phyloP scores from a whole-genome alignment of 1,140 invertebrate genomes.

The Brachionus paranguensis region DNA sequence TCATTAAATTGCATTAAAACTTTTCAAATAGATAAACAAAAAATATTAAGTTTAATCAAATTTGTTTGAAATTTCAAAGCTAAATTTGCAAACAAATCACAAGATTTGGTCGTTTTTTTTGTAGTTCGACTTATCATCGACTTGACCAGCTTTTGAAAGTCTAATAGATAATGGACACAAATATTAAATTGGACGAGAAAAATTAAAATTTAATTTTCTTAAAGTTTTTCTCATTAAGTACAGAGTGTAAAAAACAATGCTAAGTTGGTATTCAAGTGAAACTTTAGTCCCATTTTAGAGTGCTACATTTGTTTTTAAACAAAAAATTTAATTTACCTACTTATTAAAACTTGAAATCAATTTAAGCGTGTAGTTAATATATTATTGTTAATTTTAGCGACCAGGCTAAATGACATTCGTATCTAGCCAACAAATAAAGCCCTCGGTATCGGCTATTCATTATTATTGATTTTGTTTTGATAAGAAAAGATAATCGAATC shows the following conservation, averaged over 20 bases:
- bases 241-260: background rate
- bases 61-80: background rate
- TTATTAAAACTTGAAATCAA: slow-evolving; percentile 23
- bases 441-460: background rate
- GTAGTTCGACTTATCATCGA: background rate
- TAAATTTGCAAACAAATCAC: background rate
- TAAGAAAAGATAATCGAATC: slow-evolving; percentile 21
- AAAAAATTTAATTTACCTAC: slow-evolving; percentile 35
- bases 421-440: background rate
- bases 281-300: slow-evolving; percentile 18
- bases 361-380: slow-evolving; percentile 21
- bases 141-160: background rate
- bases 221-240: background rate
- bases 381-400: slow-evolving; percentile 7
- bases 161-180: background rate
- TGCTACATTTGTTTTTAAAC: slow-evolving; percentile 31
- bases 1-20: slow-evolving; percentile 32
- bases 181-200: slow-evolving; percentile 13
- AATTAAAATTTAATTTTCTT: slow-evolving; percentile 13
- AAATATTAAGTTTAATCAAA: background rate
- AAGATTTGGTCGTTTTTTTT: background rate
- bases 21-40: slow-evolving; percentile 31
- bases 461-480: slow-evolving; percentile 18
- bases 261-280: slow-evolving; percentile 18
- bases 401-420: slow-evolving; percentile 9